These are phyloP conservation scores for Plebejus argus DNA, from an alignment of 2,888 invertebrate genomes.

Conservation along the genomic window DNA sequence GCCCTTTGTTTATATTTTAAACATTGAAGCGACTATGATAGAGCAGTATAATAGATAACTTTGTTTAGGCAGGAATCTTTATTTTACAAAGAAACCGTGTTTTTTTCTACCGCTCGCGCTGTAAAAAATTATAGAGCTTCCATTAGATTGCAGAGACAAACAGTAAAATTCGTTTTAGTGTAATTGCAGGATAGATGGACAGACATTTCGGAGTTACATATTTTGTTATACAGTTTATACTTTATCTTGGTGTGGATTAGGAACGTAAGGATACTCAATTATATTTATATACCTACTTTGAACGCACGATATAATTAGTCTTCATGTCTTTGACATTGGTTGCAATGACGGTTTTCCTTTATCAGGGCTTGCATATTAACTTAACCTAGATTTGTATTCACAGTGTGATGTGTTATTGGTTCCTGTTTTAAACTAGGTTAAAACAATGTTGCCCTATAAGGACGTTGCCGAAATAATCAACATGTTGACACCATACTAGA, in stretches of 20 bases:
- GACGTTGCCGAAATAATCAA: background rate
- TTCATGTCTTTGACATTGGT: constrained; percentile 13
- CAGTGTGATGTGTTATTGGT: background rate
- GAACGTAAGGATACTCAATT: too few species aligned
- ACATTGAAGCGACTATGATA: background rate
- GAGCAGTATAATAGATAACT: too few species aligned
- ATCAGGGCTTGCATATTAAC: constrained; percentile 26
- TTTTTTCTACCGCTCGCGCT: too few species aligned
- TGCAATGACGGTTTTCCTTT: constrained; percentile 19
- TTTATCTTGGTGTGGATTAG: background rate
- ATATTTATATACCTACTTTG: too few species aligned
- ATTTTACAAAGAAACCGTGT: too few species aligned
- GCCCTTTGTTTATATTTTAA: constrained; percentile 3
- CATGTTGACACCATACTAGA: background rate
- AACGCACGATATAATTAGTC: background rate
- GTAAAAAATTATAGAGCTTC: too few species aligned
- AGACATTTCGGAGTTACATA: too few species aligned
- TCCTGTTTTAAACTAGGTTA: background rate
- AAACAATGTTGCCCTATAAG: background rate
- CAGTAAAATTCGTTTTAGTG: too few species aligned
- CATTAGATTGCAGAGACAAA: too few species aligned
- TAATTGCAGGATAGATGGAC: too few species aligned
- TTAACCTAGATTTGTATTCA: constrained; percentile 25
- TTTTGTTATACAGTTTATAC: background rate
- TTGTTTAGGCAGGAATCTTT: too few species aligned